Conservation (phyloP, 1,140 invertebrate genomes). For the Phocides pigmalion region DNA sequence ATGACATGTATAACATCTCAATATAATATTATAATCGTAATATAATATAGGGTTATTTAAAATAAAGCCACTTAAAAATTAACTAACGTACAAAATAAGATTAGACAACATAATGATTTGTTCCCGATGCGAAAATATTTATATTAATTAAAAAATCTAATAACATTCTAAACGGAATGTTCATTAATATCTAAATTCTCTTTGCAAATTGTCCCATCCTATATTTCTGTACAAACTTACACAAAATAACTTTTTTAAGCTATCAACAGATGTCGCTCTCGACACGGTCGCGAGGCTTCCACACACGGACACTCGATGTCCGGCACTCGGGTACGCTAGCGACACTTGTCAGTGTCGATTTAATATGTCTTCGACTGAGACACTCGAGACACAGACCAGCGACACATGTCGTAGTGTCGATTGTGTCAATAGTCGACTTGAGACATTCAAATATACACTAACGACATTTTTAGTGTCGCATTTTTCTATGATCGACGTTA, state of each 20-base stretch:
- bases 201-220: slow-evolving; percentile 83
- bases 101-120: slow-evolving; percentile 83
- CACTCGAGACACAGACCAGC: no score
- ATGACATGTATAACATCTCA: slow-evolving; percentile 81
- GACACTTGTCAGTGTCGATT: no score
- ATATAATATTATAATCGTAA: slow-evolving; percentile 77
- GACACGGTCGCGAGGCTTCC: slow-evolving; percentile 46
- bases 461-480: no score
- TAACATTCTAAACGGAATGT: slow-evolving; percentile 84
- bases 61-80: slow-evolving; percentile 76
- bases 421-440: no score
- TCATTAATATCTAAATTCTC: slow-evolving; percentile 81
- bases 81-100: slow-evolving; percentile 83
- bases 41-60: slow-evolving; percentile 25
- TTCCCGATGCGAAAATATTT: slow-evolving; percentile 82
- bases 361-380: no score
- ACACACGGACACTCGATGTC: no score
- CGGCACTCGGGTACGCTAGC: no score
- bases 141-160: slow-evolving; percentile 79
- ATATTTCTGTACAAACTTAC: slow-evolving; percentile 82
- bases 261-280: slow-evolving; percentile 75
- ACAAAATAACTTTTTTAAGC: slow-evolving; percentile 79
- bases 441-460: no score
- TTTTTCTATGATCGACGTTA: no score
- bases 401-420: no score